Evolutionary conservation across 2,888 invertebrate species (phyloP), one percentile per base, ranked within the genome.

Genomic region (Enchytraeus crypticus): DNA sequence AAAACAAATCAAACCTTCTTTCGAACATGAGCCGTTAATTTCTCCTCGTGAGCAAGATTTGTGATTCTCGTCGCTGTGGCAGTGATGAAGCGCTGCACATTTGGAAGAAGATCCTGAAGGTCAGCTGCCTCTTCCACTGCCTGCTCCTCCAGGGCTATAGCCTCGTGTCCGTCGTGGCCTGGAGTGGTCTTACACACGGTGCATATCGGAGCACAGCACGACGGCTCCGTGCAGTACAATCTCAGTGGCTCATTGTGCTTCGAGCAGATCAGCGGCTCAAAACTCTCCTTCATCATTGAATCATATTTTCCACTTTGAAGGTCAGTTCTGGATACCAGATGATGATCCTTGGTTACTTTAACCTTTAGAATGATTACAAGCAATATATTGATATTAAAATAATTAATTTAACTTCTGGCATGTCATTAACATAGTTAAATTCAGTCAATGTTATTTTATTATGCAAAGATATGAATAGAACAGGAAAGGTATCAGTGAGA

Each of bases 221-320:
- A 30, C 14, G 61, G 63, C n/a, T 66, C 64, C 11, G 60, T 59
- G 60, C 69, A 69, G 61, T 62, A 69, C 32, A 69, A 54, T 23
- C 46, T 21, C 21, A 67, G 59, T 1, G 69, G 67, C 56, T 69
- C 68, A 14, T 60, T 61, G 60, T 69, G 69, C 29, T 61, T 67
- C 34, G 63, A 63, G 56, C 69, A 69, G 26, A 67, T 53, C n/a
- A 69, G 63, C 18, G 69, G 67, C 27, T 69, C 69, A 51, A 69
- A 69, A 18, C 57, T 63, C 26, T 63, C 64, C 63, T 69, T 69
- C 49, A 69, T 57, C 46, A 66, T 56, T n/a, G 65, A 54, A 45
- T 69, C 69, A 30, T 61, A 64, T 27, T 64, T 53, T 11, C 67
- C 68, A 26, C 57, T 64, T 27, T 63, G 61, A 8, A 69, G 59